Evolutionary conservation across 2,797 vertebrate species (phyloP).

Genomic region (Lutjanus campechanus): DNA sequence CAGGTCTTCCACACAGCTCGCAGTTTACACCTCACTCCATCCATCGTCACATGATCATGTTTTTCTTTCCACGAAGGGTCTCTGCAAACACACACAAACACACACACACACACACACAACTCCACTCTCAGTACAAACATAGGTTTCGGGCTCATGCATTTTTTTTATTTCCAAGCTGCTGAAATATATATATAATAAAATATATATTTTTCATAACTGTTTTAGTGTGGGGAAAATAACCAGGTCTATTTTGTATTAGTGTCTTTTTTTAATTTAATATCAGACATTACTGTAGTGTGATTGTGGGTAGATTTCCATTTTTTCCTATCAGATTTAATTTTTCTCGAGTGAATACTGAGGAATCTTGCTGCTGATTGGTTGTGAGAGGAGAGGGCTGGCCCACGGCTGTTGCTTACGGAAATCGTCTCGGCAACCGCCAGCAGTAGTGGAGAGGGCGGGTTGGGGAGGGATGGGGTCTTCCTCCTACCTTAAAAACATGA

Average conservation of each 20-base stretch:
- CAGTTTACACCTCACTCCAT: conserved; percentile 78
- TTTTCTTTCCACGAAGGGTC: conserved; percentile 39
- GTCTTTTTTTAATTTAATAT: conserved; percentile 91
- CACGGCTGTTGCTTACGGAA: conserved; percentile 88
- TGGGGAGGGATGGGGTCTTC: conserved; percentile 67
- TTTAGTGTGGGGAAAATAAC: conserved; percentile 89
- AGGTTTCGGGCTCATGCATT: conserved; percentile 89
- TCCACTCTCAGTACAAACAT: conserved; percentile 87
- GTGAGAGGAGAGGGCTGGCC: conserved; percentile 85
- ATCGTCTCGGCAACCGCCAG: conserved; percentile 93
- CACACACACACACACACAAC: conserved; percentile 59
- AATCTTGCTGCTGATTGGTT: conserved; percentile 89
- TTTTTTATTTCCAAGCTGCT: conserved; percentile 94
- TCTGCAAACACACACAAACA: conserved; percentile 47
- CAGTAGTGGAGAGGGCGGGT: conserved; percentile 81
- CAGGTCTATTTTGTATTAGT: conserved; percentile 93
- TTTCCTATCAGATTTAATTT: conserved; percentile 70
- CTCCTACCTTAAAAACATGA: conserved; percentile 87
- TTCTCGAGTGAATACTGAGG: conserved; percentile 86
- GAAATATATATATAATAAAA: conserved; percentile 80
- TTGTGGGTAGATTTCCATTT: conserved; percentile 90
- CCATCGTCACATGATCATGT: conserved; percentile 38
- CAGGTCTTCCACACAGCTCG: conserved; percentile 83
- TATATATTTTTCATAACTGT: conserved; percentile 90
- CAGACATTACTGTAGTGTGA: conserved; percentile 98